Evolutionary conservation across 2,113 vertebrate species (phyloP).

Genomic region (Apus apus): DNA sequence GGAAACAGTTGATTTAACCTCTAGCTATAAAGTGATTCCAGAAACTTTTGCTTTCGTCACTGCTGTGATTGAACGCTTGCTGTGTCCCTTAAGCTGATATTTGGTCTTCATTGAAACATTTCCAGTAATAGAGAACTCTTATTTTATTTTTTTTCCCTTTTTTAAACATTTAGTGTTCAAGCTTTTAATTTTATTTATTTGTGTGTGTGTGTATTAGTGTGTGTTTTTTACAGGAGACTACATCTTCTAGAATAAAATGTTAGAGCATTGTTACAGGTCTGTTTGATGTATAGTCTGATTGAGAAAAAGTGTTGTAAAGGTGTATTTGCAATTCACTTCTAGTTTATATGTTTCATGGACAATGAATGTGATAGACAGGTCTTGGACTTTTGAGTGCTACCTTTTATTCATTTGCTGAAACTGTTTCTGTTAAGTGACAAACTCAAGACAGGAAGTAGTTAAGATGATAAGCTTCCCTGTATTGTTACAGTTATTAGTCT

Average conservation of each 20-base stretch:
- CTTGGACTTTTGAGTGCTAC: not conserved
- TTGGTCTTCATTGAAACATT: not conserved
- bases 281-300: not conserved
- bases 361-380: not conserved
- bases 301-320: not conserved
- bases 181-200: not conserved
- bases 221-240: not conserved
- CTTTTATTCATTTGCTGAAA: not conserved
- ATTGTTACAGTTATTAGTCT: not conserved
- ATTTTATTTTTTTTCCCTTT: not conserved
- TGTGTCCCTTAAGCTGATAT: not conserved
- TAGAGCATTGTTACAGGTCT: not conserved
- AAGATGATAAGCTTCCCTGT: not conserved
- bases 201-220: not conserved
- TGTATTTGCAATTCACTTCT: not conserved
- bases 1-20: not conserved
- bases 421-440: not conserved
- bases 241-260: not conserved
- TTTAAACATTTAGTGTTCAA: not conserved
- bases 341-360: not conserved
- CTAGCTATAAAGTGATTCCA: not conserved
- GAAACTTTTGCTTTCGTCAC: not conserved
- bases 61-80: not conserved
- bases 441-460: not conserved
- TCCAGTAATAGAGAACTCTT: not conserved